These are phyloP conservation scores for Eleutherodactylus coqui DNA, from an alignment of 2,797 vertebrate genomes.

Conservation along the genomic window DNA sequence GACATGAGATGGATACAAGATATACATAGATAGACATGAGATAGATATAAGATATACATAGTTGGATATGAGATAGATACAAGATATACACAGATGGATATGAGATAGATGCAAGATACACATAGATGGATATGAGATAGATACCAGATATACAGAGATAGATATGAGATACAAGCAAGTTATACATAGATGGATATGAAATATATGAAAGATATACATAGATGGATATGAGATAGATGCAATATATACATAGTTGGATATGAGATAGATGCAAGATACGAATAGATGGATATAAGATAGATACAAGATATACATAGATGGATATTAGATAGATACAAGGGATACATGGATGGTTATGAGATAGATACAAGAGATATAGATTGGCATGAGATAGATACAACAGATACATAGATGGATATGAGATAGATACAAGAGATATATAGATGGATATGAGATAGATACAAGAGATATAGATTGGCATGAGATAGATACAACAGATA, in stretches of 20 bases:
- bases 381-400: background rate
- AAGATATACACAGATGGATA: too few species aligned
- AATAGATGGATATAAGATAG: background rate
- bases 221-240: background rate
- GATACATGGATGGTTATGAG: background rate
- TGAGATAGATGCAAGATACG: background rate
- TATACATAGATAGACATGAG: too few species aligned
- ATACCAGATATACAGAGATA: slow-evolving; percentile 8
- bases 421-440: background rate
- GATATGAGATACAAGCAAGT: background rate
- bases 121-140: background rate
- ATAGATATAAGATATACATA: background rate
- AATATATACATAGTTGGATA: background rate
- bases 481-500: background rate
- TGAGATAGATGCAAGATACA: background rate
- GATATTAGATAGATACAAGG: background rate
- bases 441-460: background rate
- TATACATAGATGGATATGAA: background rate
- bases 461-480: too few species aligned
- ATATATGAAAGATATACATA: background rate
- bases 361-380: background rate
- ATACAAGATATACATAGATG: background rate
- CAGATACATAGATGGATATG: background rate
- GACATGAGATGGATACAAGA: too few species aligned
- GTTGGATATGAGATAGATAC: background rate